Percentiles rank a stretch among this genome's conserved stretches.
phyloP scores from a whole-genome alignment of 2,888 invertebrate genomes.

The Morinoia aosen region DNA sequence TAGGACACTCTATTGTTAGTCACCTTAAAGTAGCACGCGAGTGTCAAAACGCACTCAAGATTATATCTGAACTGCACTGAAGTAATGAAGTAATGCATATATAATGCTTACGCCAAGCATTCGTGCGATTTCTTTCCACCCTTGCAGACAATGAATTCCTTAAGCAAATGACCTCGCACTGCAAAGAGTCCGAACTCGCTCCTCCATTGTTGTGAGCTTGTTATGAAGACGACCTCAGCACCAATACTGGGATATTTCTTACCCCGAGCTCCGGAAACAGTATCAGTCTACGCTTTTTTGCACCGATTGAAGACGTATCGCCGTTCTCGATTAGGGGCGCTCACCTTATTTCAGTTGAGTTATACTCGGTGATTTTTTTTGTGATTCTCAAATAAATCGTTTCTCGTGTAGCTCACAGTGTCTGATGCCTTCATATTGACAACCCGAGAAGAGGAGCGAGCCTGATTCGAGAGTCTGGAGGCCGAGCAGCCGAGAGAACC shows the following conservation, averaged over 20 bases:
- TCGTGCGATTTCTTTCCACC: background rate
- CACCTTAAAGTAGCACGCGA: background rate
- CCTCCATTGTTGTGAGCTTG: background rate
- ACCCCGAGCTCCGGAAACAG: background rate
- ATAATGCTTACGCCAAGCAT: background rate
- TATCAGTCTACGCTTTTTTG: background rate
- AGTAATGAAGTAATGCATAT: background rate
- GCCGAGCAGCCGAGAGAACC: background rate
- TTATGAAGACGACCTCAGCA: background rate
- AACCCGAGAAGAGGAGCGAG: background rate
- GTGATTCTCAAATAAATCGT: background rate
- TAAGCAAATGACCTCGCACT: background rate
- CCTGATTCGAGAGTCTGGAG: background rate
- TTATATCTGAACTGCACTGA: background rate
- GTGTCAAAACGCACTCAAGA: background rate
- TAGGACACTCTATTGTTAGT: background rate
- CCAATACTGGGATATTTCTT: background rate
- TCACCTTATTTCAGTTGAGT: background rate
- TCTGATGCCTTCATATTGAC: background rate
- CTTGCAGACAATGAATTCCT: background rate
- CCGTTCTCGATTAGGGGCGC: background rate
- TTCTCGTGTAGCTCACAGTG: background rate
- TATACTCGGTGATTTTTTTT: background rate
- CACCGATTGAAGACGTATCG: background rate
- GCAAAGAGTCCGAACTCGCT: background rate